Conservation (phyloP, 2,888 invertebrate genomes). For the Tipula helvola region DNA sequence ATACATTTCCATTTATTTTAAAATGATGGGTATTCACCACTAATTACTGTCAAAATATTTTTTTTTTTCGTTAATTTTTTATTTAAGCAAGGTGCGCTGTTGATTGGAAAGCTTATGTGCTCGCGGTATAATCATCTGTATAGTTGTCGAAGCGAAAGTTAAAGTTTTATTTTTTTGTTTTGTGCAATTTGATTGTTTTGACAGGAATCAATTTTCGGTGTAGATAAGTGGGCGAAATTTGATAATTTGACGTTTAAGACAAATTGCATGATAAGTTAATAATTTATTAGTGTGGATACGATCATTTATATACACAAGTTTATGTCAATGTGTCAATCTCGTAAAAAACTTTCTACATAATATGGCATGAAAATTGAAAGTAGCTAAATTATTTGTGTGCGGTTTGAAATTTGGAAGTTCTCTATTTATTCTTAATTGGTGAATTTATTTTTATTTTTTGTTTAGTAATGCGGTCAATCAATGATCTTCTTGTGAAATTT, state of each 20-base stretch:
- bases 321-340: background rate
- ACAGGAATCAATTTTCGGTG: background rate
- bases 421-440: background rate
- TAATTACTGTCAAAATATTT: background rate
- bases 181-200: background rate
- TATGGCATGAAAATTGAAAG: background rate
- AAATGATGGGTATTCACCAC: background rate
- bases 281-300: background rate
- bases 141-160: background rate
- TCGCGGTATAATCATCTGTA: background rate
- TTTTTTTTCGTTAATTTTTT: background rate
- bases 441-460: background rate
- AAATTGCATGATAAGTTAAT: background rate
- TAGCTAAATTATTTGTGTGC: background rate
- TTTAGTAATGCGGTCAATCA: background rate
- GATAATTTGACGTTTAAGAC: background rate
- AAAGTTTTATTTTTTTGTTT: background rate
- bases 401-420: background rate
- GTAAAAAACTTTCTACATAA: background rate
- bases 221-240: background rate
- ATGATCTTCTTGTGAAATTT: background rate
- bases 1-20: background rate
- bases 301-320: background rate
- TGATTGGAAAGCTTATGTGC: background rate
- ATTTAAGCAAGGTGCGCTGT: background rate